Percentiles rank a stretch among this genome's conserved stretches.
phyloP scores from a whole-genome alignment of 1,140 invertebrate genomes.

The Meloidogyne floridensis region DNA sequence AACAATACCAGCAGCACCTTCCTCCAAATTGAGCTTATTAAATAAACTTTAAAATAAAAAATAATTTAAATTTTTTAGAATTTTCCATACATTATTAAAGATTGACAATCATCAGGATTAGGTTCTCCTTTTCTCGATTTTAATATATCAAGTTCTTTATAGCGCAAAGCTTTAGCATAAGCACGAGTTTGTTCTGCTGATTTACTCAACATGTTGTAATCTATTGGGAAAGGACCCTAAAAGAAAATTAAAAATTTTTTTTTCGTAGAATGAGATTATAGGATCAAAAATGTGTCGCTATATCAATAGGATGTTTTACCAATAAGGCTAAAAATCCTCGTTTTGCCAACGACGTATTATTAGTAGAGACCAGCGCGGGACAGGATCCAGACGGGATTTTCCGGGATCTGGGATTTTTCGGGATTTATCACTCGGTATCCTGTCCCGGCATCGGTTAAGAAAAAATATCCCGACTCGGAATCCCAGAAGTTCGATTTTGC shows the following conservation, averaged over 20 bases:
- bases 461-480: too few species aligned
- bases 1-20: conserved; percentile 88
- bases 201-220: conserved; percentile 76
- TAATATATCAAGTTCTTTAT: conserved; percentile 98
- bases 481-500: too few species aligned
- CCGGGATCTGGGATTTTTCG: too few species aligned
- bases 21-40: conserved; percentile 93
- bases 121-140: conserved; percentile 77
- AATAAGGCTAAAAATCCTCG: too few species aligned
- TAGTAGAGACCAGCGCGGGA: too few species aligned
- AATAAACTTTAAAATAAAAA: conserved; percentile 22
- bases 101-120: conserved; percentile 68
- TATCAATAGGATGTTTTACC: too few species aligned
- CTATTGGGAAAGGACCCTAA: conserved; percentile 84
- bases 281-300: too few species aligned
- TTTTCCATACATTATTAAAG: conserved; percentile 49
- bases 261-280: background rate
- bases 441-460: too few species aligned
- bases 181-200: conserved; percentile 73
- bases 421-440: too few species aligned
- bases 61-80: conserved; percentile 1
- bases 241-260: conserved; percentile 14
- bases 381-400: too few species aligned
- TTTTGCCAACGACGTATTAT: too few species aligned
- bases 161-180: conserved; percentile 93